Evolutionary conservation across 2,797 vertebrate genomes (phyloP), one percentile per base, ranked within the genome.

Genomic region (Syndactyla subalaris): DNA sequence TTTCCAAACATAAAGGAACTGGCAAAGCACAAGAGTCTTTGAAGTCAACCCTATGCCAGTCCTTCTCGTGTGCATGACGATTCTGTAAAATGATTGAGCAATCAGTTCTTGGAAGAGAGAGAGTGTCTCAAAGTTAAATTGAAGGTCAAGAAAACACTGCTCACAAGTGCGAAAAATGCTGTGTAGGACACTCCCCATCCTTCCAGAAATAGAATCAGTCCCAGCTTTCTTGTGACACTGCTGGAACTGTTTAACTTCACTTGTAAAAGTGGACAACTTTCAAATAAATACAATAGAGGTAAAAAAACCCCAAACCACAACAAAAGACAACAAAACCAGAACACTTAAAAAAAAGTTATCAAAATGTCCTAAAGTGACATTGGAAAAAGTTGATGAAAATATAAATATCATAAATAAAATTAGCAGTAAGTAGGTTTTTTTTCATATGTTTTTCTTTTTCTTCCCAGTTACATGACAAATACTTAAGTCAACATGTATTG

Each of bases 141-240:
- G 70, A 85, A 83, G 52, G 72, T 68, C 59, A 89, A 83, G 65
- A 95, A 36, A n/a, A 78, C 58, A 80, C 29, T 58, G 34, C 52
- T 74, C 22, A 18, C 15, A 78, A 88, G 71, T 21, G 51, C 62
- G 49, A 78, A 92, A 85, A 90, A 90, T 39, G 55, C 30, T 62
- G 46, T 15, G 43, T 55, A 63, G 66, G 51, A 84, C 59, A 76
- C 32, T 51, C 45, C 38, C 6, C 19, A 38, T 43, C 34, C 57
- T 78, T 85, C 45, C 75, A 70, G 43, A 46, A 68, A 61, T 3
- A 54, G 22, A 67, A 39, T 55, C 1, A 1, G 36, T 81, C 29
- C 39, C 38, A 55, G 63, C 11, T 89, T 85, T 74, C 36, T 45
- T 77, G 34, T 71, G 52, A 85, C 20, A 22, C 24, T 32, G 23